Evolutionary conservation across 2,888 invertebrate species (phyloP).

Genomic region (Stegophylla sp.): DNA sequence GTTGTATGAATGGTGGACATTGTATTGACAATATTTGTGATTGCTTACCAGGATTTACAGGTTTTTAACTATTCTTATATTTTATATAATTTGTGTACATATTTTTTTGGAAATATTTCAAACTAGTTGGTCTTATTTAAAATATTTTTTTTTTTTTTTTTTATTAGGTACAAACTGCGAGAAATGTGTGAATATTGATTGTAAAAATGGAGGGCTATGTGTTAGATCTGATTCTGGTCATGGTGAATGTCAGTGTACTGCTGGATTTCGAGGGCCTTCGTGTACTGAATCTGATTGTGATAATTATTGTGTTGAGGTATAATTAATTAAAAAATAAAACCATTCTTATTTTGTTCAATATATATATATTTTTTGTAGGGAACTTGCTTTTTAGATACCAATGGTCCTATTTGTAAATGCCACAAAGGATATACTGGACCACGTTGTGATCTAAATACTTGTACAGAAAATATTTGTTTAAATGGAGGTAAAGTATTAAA

Average conservation of each 20-base stretch:
- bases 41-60: conserved; percentile 69
- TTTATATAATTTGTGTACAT: not conserved
- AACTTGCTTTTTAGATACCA: conserved; percentile 64
- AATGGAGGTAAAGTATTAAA: conserved; percentile 57
- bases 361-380: conserved; percentile 63
- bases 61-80: conserved; percentile 62
- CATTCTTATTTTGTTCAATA: conserved; percentile 12
- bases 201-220: conserved; percentile 72
- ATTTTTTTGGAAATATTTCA: not conserved
- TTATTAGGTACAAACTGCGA: conserved; percentile 68
- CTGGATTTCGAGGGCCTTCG: conserved; percentile 68
- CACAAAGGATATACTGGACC: conserved; percentile 69
- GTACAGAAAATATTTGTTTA: conserved; percentile 63
- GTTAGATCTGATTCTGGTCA: conserved; percentile 62
- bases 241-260: conserved; percentile 69
- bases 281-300: conserved; percentile 67
- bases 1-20: conserved; percentile 69
- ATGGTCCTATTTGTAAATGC: conserved; percentile 66
- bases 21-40: conserved; percentile 67
- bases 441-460: conserved; percentile 70
- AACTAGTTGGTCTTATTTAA: not conserved
- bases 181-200: conserved; percentile 69
- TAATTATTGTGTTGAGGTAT: conserved; percentile 65
- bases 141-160: conserved; percentile 21
- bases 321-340: conserved; percentile 44